phyloP scores from a whole-genome alignment of 2,113 vertebrate species.

The Phasianus colchicus region DNA sequence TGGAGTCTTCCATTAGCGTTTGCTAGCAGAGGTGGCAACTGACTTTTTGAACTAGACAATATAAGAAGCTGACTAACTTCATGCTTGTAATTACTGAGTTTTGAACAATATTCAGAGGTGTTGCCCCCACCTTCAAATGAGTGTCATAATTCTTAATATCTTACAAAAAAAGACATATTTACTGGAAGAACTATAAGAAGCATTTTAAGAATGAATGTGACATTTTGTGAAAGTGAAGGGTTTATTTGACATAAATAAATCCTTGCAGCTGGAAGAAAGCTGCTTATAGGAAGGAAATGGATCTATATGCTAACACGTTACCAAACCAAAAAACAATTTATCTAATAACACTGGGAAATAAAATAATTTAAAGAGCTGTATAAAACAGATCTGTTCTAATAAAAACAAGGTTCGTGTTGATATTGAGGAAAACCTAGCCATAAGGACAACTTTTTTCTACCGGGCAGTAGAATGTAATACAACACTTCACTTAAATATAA shows the following conservation, averaged over 20 bases:
- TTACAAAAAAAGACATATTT: neutral
- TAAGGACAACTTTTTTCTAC: neutral
- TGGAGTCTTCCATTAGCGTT: neutral
- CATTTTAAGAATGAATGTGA: neutral
- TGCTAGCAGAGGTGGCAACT: neutral
- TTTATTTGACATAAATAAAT: neutral
- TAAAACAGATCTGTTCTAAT: neutral
- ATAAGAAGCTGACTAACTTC: neutral
- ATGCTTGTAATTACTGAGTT: neutral
- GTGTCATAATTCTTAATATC: neutral
- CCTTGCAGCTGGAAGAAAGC: neutral
- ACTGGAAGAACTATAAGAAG: neutral
- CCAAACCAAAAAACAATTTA: fast-evolving
- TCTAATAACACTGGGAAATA: neutral
- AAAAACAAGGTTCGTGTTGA: neutral
- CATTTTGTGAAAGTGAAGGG: neutral
- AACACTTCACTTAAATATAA: neutral
- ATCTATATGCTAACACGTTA: neutral
- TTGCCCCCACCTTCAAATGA: neutral
- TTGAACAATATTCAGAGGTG: neutral
- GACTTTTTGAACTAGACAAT: neutral
- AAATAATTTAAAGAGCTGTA: neutral
- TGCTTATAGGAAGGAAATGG: neutral
- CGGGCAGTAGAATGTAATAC: neutral
- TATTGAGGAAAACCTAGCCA: neutral